Evolutionary conservation across 2,888 invertebrate genomes (phyloP).

Genomic region (Brachycybe producta): DNA sequence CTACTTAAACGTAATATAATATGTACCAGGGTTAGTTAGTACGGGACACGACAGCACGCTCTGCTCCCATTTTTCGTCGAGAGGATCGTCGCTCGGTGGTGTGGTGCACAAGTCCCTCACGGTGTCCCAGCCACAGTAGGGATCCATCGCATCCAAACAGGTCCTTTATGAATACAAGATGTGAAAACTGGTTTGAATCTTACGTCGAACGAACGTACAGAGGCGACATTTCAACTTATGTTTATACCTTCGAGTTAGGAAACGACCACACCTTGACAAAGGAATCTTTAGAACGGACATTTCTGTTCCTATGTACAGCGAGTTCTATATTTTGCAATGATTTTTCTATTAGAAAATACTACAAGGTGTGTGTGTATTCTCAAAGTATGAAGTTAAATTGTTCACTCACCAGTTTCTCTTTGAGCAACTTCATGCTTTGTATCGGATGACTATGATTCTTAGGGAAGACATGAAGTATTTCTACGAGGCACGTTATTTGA

Average conservation of each 20-base stretch:
- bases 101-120: slow-evolving; percentile 55
- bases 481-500: slow-evolving; percentile 65
- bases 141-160: slow-evolving; percentile 74
- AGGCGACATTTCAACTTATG: background rate
- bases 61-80: slow-evolving; percentile 59
- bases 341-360: too few species aligned
- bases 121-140: slow-evolving; percentile 90
- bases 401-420: slow-evolving; percentile 45
- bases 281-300: slow-evolving; percentile 55
- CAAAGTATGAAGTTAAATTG: too few species aligned
- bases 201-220: background rate
- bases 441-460: slow-evolving; percentile 44
- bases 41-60: slow-evolving; percentile 55
- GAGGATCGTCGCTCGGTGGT: slow-evolving; percentile 50
- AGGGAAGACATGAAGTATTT: slow-evolving; percentile 60
- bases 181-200: background rate
- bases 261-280: slow-evolving; percentile 62
- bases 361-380: too few species aligned
- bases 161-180: slow-evolving; percentile 30
- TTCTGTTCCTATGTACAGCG: slow-evolving; percentile 63
- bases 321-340: slow-evolving; percentile 48
- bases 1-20: background rate
- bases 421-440: slow-evolving; percentile 59
- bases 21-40: slow-evolving; percentile 43
- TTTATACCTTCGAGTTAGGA: slow-evolving; percentile 36